These are phyloP conservation scores for Chrysomallon squamiferum DNA, from an alignment of 1,140 invertebrate genomes.

Conservation along the genomic window DNA sequence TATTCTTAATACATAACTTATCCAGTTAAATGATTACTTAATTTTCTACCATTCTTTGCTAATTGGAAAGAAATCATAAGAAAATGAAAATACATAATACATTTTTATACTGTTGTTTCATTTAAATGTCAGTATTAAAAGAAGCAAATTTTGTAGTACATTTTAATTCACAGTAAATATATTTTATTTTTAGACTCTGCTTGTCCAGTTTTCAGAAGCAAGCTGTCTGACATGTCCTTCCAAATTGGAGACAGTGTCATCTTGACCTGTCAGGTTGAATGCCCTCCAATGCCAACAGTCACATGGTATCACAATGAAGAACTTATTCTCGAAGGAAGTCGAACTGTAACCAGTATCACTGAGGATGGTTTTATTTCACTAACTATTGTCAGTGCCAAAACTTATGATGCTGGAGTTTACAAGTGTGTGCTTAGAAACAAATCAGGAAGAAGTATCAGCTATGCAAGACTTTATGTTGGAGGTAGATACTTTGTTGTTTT, in stretches of 20 bases:
- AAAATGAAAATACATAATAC: no score
- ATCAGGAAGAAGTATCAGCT: conserved; percentile 64
- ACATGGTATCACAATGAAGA: conserved; percentile 81
- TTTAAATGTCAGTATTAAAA: no score
- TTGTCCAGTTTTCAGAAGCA: conserved; percentile 67
- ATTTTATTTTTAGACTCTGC: conserved; percentile 33
- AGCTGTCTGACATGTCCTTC: conserved; percentile 74
- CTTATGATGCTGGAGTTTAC: conserved; percentile 81
- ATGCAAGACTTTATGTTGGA: conserved; percentile 66
- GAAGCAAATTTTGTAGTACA: no score
- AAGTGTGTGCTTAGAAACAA: conserved; percentile 85
- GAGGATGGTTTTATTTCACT: conserved; percentile 70
- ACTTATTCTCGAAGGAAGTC: conserved; percentile 55
- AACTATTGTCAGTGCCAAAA: conserved; percentile 53
- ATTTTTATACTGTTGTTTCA: no score
- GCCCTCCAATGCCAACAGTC: conserved; percentile 87
- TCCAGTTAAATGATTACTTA: no score
- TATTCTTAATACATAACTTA: no score
- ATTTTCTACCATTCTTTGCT: no score
- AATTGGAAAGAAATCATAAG: no score
- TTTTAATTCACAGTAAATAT: no score
- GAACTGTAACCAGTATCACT: conserved; percentile 76
- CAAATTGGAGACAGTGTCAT: conserved; percentile 79
- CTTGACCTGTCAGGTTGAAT: conserved; percentile 84
- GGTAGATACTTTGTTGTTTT: conserved; percentile 33